Conservation (phyloP, 2,113 vertebrate genomes). For the Oplegnathus fasciatus region DNA sequence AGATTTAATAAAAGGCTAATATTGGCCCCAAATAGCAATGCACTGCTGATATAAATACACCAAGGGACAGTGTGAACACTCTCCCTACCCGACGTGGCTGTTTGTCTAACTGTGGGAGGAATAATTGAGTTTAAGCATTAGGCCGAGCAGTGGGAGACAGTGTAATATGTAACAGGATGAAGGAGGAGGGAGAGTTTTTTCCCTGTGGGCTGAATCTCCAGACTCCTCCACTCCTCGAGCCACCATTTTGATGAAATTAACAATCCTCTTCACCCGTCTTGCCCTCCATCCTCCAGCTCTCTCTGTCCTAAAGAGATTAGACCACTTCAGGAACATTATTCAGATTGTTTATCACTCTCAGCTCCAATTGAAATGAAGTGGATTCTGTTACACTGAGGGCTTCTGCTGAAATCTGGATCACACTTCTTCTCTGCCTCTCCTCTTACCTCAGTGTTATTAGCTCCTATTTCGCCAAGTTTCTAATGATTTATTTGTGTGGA, state of each 20-base stretch:
- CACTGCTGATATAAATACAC: slow-evolving; percentile 19
- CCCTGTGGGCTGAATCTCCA: slow-evolving; percentile 66
- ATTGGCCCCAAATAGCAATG: slow-evolving; percentile 39
- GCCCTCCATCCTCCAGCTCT: slow-evolving; percentile 67
- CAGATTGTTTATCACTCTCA: slow-evolving; percentile 80
- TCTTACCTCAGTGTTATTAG: slow-evolving; percentile 12
- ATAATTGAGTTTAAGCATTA: slow-evolving; percentile 81
- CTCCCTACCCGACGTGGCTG: slow-evolving; percentile 28
- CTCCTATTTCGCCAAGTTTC: slow-evolving; percentile 11
- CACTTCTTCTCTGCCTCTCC: slow-evolving; percentile 30
- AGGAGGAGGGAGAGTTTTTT: slow-evolving; percentile 62
- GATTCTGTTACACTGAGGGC: slow-evolving; percentile 70
- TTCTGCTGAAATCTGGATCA: slow-evolving; percentile 64
- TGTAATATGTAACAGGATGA: slow-evolving; percentile 79
- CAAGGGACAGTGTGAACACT: slow-evolving; percentile 45
- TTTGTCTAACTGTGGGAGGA: slow-evolving; percentile 68
- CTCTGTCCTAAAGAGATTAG: slow-evolving; percentile 78
- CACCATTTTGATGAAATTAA: slow-evolving; percentile 82
- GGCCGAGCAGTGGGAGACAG: slow-evolving; percentile 72
- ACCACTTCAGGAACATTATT: slow-evolving; percentile 82
- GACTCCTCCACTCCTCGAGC: slow-evolving; percentile 74
- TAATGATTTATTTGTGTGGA: background rate
- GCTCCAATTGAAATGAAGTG: slow-evolving; percentile 82
- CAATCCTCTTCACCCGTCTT: slow-evolving; percentile 66
- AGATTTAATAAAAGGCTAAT: slow-evolving; percentile 64